Evolutionary conservation across 2,113 vertebrate species (phyloP), one percentile per base, ranked within the genome.

Genomic region (Dasyurus viverrinus): DNA sequence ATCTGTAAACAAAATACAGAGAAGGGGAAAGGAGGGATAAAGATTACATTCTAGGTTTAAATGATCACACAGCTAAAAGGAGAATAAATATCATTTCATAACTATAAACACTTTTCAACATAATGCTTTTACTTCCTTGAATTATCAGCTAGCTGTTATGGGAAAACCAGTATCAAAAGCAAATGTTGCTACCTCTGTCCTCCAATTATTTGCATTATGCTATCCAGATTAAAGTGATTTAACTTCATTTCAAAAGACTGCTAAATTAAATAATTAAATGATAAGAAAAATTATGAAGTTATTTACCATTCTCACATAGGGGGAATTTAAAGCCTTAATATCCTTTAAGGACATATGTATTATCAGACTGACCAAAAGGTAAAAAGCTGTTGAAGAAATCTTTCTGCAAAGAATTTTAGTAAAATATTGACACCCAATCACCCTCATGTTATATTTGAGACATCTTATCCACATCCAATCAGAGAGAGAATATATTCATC

Each of bases 1-100:
- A 99, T 99, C 99, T 99, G 96, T 52, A 97, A 98, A 96, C 97
- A 92, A 89, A 97, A 97, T 42, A 48, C 46, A 48, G 22, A 94
- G 46, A 55, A 94, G 92, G 0, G 14, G 90, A 95, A 76, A 93
- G 47, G 22, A 24, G n/a, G n/a, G 94, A 60, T 48, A 4, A 53
- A 95, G n/a, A 11, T 60, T 94, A 96, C 0, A 84, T 24, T 53
- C 6, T 42, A 42, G 68, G 14, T n/a, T 24, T 42, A 95, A n/a
- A 96, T 36, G 24, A 24, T 26, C 76, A 48, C 47, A 7, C 53
- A 94, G 14, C 46, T 90, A 89, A 90, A 68, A 94, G 47, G 76
- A 36, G 53, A 36, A 95, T n/a, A 52, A 52, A 90, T 8, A 92
- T 24, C 36, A 76, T 27, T 94, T 76, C 19, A 22, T 76, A 91